phyloP scores from a whole-genome alignment of 2,797 vertebrate genomes.

The Macropodus opercularis region DNA sequence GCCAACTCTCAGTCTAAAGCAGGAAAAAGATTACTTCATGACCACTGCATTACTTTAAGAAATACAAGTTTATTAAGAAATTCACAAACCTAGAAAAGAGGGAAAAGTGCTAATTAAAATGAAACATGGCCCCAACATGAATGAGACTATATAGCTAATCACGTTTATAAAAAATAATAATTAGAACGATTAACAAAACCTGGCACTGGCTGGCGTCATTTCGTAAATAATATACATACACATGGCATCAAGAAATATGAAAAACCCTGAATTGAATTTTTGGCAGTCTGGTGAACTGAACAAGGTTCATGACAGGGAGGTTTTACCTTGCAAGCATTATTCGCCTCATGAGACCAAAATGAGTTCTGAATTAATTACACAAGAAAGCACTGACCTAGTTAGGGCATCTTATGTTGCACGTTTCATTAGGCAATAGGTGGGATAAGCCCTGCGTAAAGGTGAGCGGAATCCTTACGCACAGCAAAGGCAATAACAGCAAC shows the following conservation, averaged over 20 bases:
- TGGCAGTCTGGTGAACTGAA: conserved; percentile 46
- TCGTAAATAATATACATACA: conserved; percentile 65
- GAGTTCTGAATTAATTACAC: conserved; percentile 44
- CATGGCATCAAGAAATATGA: conserved; percentile 55
- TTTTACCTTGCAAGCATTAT: conserved; percentile 39
- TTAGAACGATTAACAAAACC: conserved; percentile 71
- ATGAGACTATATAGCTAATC: conserved; percentile 76
- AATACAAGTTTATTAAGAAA: conserved; percentile 85
- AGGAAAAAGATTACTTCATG: conserved; percentile 67
- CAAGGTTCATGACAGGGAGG: conserved; percentile 32
- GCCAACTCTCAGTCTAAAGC: conserved; percentile 32
- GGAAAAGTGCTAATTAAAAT: conserved; percentile 85
- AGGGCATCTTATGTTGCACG: conserved; percentile 23
- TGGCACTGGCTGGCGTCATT: conserved; percentile 69
- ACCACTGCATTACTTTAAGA: conserved; percentile 74
- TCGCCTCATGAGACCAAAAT: conserved; percentile 35
- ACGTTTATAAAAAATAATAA: conserved; percentile 72
- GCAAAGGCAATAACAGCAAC: conserved; percentile 34
- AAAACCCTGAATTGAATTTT: conserved; percentile 67
- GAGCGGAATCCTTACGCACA: conserved; percentile 49
- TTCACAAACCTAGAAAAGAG: conserved; percentile 80
- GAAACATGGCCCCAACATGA: conserved; percentile 81
- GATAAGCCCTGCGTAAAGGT: conserved; percentile 54
- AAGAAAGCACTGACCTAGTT: conserved; percentile 43
- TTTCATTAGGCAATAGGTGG: conserved; percentile 40